These are phyloP conservation scores for Pygathrix nemaeus DNA, from an alignment of 2,113 vertebrate genomes.

Conservation along the genomic window DNA sequence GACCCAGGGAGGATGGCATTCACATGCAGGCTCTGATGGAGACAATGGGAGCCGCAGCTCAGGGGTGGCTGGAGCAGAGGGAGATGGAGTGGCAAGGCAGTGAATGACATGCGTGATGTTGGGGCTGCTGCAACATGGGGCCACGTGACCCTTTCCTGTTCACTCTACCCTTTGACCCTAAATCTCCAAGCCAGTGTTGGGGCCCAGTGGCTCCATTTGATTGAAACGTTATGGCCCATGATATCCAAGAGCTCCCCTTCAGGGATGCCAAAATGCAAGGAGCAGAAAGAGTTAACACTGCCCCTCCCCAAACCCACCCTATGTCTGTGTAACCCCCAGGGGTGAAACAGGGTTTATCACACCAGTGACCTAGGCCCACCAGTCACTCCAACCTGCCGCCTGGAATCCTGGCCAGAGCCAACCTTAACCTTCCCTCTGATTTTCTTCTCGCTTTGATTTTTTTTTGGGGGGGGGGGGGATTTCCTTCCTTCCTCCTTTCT, in stretches of 20 bases:
- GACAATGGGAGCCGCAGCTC: slow-evolving; percentile 22
- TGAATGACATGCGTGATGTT: slow-evolving; percentile 74
- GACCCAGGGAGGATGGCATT: slow-evolving; percentile 51
- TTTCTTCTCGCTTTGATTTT: slow-evolving; percentile 68
- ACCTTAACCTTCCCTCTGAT: slow-evolving; percentile 8
- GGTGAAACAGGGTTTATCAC: slow-evolving; percentile 64
- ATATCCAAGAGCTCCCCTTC: neutral
- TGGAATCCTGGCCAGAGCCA: slow-evolving; percentile 76
- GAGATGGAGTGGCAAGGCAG: slow-evolving; percentile 57
- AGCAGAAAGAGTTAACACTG: slow-evolving; percentile 65
- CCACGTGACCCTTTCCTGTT: slow-evolving; percentile 48
- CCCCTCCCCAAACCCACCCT: neutral
- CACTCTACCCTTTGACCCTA: slow-evolving; percentile 24
- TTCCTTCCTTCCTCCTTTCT: neutral
- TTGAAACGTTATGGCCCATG: neutral
- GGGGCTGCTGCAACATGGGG: neutral
- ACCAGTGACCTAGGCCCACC: slow-evolving; percentile 45
- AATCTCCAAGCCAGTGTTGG: neutral
- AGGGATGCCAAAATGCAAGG: slow-evolving; percentile 22
- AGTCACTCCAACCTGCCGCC: slow-evolving; percentile 69
- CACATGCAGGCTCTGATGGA: slow-evolving; percentile 79
- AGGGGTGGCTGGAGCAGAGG: neutral
- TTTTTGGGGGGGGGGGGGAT: neutral
- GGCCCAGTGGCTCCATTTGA: neutral
- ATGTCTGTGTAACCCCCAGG: neutral